Evolutionary conservation across 2,797 vertebrate species (phyloP), one percentile per base, ranked within the genome.

Genomic region (Scolopax bukidnonensis): DNA sequence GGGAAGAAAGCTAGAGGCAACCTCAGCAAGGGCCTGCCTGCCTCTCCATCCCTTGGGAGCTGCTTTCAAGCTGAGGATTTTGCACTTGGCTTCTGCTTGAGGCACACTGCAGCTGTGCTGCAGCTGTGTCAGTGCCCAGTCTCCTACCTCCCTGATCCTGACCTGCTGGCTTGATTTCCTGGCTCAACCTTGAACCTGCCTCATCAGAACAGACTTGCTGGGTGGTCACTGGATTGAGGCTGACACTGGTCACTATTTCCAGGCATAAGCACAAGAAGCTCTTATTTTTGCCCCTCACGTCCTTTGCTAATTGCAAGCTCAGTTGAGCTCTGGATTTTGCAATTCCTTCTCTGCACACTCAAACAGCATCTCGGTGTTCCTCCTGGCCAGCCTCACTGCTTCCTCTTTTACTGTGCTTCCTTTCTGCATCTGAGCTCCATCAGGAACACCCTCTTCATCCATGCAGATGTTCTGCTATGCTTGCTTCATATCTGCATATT

Each of bases 1-100:
- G 53, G 64, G 60, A 87, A 67, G 77, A 83, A 95, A 87, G n/a
- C 84, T 45, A 67, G 82, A 60, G n/a, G 56, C 78, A 87, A 53
- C 68, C 33, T 63, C 82, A 67, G 89, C 68, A 73, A 60, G 77
- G 28, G 76, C 56, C 13, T 89, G 84, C 51, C 56, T 87, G 71
- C 63, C 67, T 78, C 60, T 83, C 40, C 1, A 0, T 89, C 95
- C 54, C 84, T 40, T 30, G 91, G 84, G 92, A 94, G 28, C 63
- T 63, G 81, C 84, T 92, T 93, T 93, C 63, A 84, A 65, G 53
- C 50, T 33, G 50, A 83, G 57, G 48, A n/a, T 88, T 20, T 56
- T 59, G 68, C 10, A 4, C 38, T 78, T 76, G 57, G 67, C 70
- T 45, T 54, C 69, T 69, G 36, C 41, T 61, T 54, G 82, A 93